These are phyloP conservation scores for Oedothorax gibbosus DNA, from an alignment of 1,140 invertebrate species.

Conservation along the genomic window DNA sequence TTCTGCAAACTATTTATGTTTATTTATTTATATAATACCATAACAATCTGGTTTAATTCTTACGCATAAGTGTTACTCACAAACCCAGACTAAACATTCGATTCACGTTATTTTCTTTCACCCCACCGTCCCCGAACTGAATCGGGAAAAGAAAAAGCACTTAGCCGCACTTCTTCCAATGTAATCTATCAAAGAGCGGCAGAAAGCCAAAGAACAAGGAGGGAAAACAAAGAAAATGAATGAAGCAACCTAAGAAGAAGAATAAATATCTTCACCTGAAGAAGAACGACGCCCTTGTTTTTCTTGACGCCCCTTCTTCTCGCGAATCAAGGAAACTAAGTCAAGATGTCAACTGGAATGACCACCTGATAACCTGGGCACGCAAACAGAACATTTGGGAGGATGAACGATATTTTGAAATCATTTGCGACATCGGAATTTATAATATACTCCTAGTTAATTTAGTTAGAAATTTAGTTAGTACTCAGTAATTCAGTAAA, in stretches of 20 bases:
- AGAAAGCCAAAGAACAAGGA: not conserved
- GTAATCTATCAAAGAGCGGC: not conserved
- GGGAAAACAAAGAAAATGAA: constrained; percentile 14
- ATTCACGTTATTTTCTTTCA: too few species aligned
- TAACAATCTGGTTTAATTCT: too few species aligned
- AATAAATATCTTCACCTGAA: constrained; percentile 28
- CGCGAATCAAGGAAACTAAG: constrained; percentile 9
- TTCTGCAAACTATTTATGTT: too few species aligned
- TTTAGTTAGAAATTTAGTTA: too few species aligned
- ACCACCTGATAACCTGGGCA: constrained; percentile 32
- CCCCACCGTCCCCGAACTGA: not conserved
- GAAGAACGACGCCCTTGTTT: constrained; percentile 5
- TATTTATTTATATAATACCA: too few species aligned
- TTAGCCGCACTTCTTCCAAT: constrained; percentile 3
- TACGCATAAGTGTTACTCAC: too few species aligned
- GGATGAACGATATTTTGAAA: too few species aligned
- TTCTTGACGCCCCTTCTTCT: constrained; percentile 17
- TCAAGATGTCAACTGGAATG: constrained; percentile 38
- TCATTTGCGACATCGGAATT: too few species aligned
- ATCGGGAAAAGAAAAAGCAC: constrained; percentile 32
- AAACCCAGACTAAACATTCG: too few species aligned
- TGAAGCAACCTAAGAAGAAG: not conserved
- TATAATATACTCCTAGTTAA: too few species aligned
- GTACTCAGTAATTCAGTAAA: too few species aligned
- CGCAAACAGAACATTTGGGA: constrained; percentile 12